These are phyloP conservation scores for Pelobates fuscus DNA, from an alignment of 2,113 vertebrate genomes.

Conservation along the genomic window DNA sequence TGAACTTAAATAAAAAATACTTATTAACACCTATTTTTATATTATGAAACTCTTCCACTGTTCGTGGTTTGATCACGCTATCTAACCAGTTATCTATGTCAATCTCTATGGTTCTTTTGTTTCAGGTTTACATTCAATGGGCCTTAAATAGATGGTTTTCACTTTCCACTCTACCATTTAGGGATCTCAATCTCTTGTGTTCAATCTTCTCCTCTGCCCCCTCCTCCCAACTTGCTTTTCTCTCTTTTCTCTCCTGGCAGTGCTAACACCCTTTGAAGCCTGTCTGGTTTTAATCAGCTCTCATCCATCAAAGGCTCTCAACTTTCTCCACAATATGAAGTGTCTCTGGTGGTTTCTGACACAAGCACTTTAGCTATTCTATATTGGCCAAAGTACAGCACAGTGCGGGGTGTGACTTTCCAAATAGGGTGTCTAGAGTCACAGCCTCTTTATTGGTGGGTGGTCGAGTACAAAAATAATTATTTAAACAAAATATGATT, in stretches of 20 bases:
- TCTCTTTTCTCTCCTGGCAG: background rate
- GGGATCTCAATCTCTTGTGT: background rate
- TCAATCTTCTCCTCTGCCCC: background rate
- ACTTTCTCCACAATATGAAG: slow-evolving; percentile 19
- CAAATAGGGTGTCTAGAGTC: background rate
- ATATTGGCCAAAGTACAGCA: slow-evolving; percentile 9
- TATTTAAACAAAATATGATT: no score
- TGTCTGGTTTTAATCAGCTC: slow-evolving; percentile 40
- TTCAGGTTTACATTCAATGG: background rate
- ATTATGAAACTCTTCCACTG: background rate
- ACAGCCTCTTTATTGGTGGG: no score
- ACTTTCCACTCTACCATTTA: slow-evolving; percentile 3
- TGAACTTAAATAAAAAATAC: no score
- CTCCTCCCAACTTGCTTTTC: slow-evolving; percentile 1
- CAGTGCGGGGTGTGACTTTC: slow-evolving; percentile 15
- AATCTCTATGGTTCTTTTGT: background rate
- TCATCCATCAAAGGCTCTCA: slow-evolving; percentile 31
- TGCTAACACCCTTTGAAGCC: slow-evolving; percentile 24
- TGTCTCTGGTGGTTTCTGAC: slow-evolving; percentile 39
- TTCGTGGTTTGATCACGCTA: background rate
- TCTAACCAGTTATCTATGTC: background rate
- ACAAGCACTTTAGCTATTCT: slow-evolving; percentile 34
- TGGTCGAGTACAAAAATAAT: no score
- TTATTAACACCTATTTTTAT: no score
- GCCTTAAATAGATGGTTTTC: background rate